Percentiles rank a stretch among this genome's conserved stretches.
Conservation (phyloP, 1,140 invertebrate species). For the Magallana gigas region DNA sequence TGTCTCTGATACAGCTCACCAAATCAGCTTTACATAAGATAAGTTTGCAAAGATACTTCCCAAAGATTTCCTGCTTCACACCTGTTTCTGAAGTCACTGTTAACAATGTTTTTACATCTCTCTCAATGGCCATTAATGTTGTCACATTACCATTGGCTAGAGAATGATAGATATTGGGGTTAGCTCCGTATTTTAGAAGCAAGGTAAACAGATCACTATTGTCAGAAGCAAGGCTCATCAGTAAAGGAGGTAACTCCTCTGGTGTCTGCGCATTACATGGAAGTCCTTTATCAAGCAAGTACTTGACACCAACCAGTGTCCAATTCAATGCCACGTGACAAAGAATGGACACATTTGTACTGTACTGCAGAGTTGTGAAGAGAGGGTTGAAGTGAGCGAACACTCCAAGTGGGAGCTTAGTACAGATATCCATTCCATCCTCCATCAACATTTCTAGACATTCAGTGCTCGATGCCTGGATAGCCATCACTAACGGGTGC, state of each 20-base stretch:
- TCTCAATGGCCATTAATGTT: conserved; percentile 63
- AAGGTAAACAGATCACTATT: conserved; percentile 61
- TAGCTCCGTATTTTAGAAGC: conserved; percentile 65
- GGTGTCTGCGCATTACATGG: conserved; percentile 46
- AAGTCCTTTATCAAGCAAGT: conserved; percentile 60
- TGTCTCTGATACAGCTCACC: conserved; percentile 56
- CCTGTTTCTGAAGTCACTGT: conserved; percentile 1
- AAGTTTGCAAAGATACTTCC: conserved; percentile 61
- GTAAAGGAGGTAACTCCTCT: conserved; percentile 66
- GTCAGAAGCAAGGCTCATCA: conserved; percentile 62
- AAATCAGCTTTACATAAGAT: conserved; percentile 61
- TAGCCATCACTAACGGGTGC: conserved; percentile 64
- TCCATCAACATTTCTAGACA: conserved; percentile 60
- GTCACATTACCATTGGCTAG: conserved; percentile 64
- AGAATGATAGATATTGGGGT: conserved; percentile 68
- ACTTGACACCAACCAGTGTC: conserved; percentile 56
- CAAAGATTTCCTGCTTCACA: conserved; percentile 38
- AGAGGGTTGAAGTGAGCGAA: conserved; percentile 41
- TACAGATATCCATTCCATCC: conserved; percentile 55
- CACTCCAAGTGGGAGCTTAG: conserved; percentile 47
- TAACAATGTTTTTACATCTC: conserved; percentile 56
- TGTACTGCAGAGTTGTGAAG: conserved; percentile 50
- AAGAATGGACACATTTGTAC: conserved; percentile 58
- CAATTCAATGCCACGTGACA: conserved; percentile 61
- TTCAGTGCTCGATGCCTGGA: conserved; percentile 58